Evolutionary conservation across 2,113 vertebrate genomes (phyloP).

Genomic region (Candoia aspera): DNA sequence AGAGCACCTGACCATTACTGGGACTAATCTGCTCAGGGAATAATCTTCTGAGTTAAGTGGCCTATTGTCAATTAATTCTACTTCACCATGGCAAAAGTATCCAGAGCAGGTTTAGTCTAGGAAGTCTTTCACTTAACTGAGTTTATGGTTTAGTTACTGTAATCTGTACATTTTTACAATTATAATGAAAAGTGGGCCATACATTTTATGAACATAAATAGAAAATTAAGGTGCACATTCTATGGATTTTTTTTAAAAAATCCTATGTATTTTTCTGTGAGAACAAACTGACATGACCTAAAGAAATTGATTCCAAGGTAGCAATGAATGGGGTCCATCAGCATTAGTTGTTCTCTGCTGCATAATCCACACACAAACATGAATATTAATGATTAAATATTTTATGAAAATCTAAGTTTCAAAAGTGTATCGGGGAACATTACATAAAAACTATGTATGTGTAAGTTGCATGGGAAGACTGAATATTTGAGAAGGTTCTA

Average conservation of each 20-base stretch:
- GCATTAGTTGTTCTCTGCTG: no score
- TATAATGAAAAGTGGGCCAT: neutral
- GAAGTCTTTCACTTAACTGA: neutral
- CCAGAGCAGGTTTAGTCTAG: neutral
- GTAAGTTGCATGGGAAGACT: no score
- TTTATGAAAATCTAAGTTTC: no score
- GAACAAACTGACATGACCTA: neutral
- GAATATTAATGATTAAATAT: no score
- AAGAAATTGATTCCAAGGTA: no score
- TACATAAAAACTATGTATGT: no score
- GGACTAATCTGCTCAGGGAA: neutral
- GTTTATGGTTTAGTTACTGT: neutral
- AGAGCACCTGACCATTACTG: neutral
- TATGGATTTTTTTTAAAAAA: neutral
- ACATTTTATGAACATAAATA: neutral
- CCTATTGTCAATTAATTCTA: neutral
- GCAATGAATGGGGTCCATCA: no score
- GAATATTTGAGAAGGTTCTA: neutral
- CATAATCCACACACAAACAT: no score
- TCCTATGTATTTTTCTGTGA: neutral
- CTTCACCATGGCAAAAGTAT: neutral
- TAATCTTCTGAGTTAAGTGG: neutral
- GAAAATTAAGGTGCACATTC: neutral
- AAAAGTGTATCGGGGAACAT: no score
- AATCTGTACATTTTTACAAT: neutral